Evolutionary conservation across 2,888 invertebrate species (phyloP).

Genomic region (Atrina japonica): DNA sequence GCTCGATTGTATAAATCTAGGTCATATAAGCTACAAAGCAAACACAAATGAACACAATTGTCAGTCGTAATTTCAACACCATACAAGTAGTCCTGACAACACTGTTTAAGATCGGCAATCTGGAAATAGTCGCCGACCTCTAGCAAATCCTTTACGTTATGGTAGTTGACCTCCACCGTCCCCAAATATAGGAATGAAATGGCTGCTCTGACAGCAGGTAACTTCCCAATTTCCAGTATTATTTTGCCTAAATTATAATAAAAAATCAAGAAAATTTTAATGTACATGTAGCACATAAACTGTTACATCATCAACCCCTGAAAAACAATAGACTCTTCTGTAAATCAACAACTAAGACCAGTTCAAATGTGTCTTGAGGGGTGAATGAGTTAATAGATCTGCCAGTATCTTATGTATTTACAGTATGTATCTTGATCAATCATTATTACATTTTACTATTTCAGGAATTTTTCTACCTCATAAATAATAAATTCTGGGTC

Average conservation of each 20-base stretch:
- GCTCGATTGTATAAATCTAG: constrained; percentile 63
- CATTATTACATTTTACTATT: too few relatives aligned
- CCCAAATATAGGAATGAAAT: constrained; percentile 68
- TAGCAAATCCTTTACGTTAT: constrained; percentile 58
- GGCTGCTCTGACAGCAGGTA: constrained; percentile 59
- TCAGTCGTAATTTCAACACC: constrained; percentile 53
- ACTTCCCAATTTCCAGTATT: constrained; percentile 55
- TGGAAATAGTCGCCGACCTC: constrained; percentile 71
- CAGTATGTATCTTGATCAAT: too few relatives aligned
- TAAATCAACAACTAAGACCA: too few relatives aligned
- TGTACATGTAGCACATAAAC: background rate
- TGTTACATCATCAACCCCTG: background rate
- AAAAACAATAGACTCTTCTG: too few relatives aligned
- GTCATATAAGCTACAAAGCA: constrained; percentile 66
- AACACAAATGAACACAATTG: constrained; percentile 65
- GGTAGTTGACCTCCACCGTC: constrained; percentile 51
- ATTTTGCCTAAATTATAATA: constrained; percentile 56
- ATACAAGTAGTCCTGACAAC: constrained; percentile 59
- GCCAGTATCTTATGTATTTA: too few relatives aligned
- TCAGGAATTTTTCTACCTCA: too few relatives aligned
- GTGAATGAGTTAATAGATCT: too few relatives aligned
- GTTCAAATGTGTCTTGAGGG: too few relatives aligned
- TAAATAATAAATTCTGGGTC: too few relatives aligned
- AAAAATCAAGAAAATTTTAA: background rate
- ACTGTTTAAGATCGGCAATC: constrained; percentile 61